Percentiles rank a stretch among this genome's conserved stretches.
Evolutionary conservation across 1,140 invertebrate genomes (phyloP).

Genomic region (Saccostrea echinata): DNA sequence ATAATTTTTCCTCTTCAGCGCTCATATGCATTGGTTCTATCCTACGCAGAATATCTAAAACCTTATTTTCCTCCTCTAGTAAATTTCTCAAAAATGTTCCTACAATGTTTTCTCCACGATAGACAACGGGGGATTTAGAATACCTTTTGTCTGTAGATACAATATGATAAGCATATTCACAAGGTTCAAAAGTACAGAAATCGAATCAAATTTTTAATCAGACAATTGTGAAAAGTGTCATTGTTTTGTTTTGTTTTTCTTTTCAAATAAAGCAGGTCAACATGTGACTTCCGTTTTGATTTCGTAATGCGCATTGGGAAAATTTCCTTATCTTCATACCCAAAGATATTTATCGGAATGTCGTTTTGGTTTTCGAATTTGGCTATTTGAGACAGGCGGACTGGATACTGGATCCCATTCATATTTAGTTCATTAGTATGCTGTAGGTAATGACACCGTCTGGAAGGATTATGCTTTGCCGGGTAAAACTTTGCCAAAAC

Average conservation of each 20-base stretch:
- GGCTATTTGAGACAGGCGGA: slow-evolving; percentile 23
- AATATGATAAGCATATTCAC: slow-evolving; percentile 45
- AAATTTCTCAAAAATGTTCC: slow-evolving; percentile 25
- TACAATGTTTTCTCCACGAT: slow-evolving; percentile 34
- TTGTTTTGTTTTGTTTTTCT: slow-evolving; percentile 25
- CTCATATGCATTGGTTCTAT: slow-evolving; percentile 39
- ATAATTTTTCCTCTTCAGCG: slow-evolving; percentile 32
- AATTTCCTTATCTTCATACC: slow-evolving; percentile 36
- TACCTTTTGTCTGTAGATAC: slow-evolving; percentile 24
- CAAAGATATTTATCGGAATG: slow-evolving; percentile 55
- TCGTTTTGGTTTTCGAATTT: slow-evolving; percentile 53
- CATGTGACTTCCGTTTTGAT: neutral
- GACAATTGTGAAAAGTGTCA: slow-evolving; percentile 36
- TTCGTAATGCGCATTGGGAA: slow-evolving; percentile 48
- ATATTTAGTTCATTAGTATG: slow-evolving; percentile 36
- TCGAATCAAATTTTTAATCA: slow-evolving; percentile 40
- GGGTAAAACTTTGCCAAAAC: slow-evolving; percentile 38
- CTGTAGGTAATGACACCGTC: slow-evolving; percentile 29
- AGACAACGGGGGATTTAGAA: slow-evolving; percentile 40
- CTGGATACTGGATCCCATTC: slow-evolving; percentile 45
- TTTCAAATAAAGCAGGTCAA: slow-evolving; percentile 40
- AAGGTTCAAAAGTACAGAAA: slow-evolving; percentile 40
- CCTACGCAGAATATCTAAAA: slow-evolving; percentile 36
- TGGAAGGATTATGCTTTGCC: neutral
- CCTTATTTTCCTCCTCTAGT: slow-evolving; percentile 41